phyloP scores from a whole-genome alignment of 2,888 invertebrate genomes.

The Chironomus riparius region DNA sequence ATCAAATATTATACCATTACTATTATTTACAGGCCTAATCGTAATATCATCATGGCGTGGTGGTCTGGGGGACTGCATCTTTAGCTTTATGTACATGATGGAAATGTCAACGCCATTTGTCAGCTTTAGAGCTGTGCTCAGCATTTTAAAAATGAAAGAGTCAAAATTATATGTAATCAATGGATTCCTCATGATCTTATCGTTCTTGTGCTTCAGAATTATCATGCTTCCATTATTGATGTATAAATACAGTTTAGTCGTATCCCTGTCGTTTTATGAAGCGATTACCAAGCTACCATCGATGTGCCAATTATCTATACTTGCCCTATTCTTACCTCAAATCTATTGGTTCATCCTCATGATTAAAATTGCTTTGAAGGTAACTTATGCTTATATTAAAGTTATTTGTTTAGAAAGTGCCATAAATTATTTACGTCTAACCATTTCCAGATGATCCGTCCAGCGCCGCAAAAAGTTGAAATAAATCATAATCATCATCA shows the following conservation, averaged over 20 bases:
- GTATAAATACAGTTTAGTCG: conserved; percentile 11
- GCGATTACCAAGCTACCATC: conserved; percentile 8
- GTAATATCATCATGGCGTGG: conserved; percentile 15
- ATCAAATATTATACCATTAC: too few relatives aligned
- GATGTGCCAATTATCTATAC: conserved; percentile 7
- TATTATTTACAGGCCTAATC: background rate
- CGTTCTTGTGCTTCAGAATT: conserved; percentile 18
- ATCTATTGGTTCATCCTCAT: conserved; percentile 22
- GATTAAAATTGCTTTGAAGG: conserved; percentile 12
- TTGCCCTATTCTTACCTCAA: conserved; percentile 21
- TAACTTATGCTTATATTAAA: background rate
- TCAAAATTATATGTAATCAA: conserved; percentile 12
- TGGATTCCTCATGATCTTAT: conserved; percentile 12
- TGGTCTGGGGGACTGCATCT: conserved; percentile 20
- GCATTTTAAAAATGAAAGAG: conserved; percentile 14
- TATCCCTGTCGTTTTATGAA: background rate
- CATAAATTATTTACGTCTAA: background rate
- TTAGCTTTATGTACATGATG: conserved; percentile 23
- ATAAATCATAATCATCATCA: too few relatives aligned
- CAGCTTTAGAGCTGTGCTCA: conserved; percentile 10
- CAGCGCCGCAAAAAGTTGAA: too few relatives aligned
- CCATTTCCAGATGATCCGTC: background rate
- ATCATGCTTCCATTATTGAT: conserved; percentile 19
- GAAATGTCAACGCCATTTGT: conserved; percentile 22
- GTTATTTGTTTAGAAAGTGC: background rate